These are phyloP conservation scores for Epinephelus awoara DNA, from an alignment of 2,797 vertebrate genomes.

Conservation along the genomic window DNA sequence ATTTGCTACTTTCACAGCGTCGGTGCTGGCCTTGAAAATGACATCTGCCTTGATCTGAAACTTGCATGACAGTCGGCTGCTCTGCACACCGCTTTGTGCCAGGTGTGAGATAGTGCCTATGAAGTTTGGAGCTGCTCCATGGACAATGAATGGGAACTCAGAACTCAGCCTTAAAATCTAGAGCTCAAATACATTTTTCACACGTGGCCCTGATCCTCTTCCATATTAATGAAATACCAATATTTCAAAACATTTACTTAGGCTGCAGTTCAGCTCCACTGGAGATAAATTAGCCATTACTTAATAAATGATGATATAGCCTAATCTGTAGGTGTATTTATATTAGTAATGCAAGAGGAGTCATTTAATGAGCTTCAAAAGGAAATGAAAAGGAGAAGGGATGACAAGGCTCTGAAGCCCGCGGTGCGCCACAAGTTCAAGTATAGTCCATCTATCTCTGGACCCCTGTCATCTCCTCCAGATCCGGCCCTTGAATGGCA, in stretches of 20 bases:
- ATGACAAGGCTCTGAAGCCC: slow-evolving; percentile 19
- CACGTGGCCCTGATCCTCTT: no score
- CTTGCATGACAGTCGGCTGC: no score
- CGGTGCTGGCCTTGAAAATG: no score
- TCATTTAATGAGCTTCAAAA: slow-evolving; percentile 29
- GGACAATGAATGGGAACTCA: no score
- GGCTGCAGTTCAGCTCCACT: slow-evolving; percentile 8
- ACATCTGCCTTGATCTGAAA: no score
- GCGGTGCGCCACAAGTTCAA: slow-evolving; percentile 24
- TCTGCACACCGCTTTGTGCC: no score
- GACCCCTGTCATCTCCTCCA: slow-evolving; percentile 21
- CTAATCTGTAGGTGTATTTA: slow-evolving; percentile 22
- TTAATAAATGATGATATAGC: slow-evolving; percentile 31
- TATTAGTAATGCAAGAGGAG: slow-evolving; percentile 33
- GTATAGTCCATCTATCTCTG: slow-evolving; percentile 42
- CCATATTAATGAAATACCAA: neutral
- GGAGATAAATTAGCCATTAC: neutral
- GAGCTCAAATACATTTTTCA: no score
- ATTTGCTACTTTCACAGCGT: no score
- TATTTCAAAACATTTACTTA: slow-evolving; percentile 24
- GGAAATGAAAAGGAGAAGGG: slow-evolving; percentile 27
- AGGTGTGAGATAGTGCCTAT: no score
- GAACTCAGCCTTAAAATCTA: no score
- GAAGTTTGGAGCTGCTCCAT: no score
- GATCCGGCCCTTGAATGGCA: slow-evolving; percentile 35